Base-by-base conservation (phyloP, 2,888 invertebrate species). In the Elgonia sp. region DNA sequence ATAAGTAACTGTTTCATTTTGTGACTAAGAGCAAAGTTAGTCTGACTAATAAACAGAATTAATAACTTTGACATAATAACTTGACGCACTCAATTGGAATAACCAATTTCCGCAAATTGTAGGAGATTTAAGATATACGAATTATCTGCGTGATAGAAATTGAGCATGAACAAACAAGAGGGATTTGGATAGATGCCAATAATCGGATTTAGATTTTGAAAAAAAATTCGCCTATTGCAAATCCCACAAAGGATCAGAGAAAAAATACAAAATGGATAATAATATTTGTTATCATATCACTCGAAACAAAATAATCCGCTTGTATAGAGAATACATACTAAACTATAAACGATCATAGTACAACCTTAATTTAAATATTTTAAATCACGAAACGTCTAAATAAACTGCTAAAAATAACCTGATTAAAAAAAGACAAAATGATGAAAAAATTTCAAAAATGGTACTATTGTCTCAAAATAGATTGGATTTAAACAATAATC, bases 161-260 rank as follows among this genome's bases (percentile, higher is more conserved):
- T 16, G 46, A 21, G 20, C 42, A 60, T 60, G 42, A 42, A 21
- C n/a, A 42, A 75, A 42, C 18, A 42, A 20, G 16, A 8, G 12
- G 37, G 8, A 75, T 75, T 62, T 75, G 60, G 60, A 75, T 62
- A 46, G 29, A 60, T 29, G 62, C 46, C 21, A 75, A 75, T 62
- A 60, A 75, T 75, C 42, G 62, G 60, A 40, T 75, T 8, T 16
- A 6, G 60, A 57, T 57, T 57, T 57, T 21, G 57, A 29, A 21
- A 70, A 70, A 53, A 46, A 70, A 69, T 69, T 37, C 53, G 50
- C 53, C 60, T 37, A 37, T 57, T 14, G 16, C 14, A 60, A 37
- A 60, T 60, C 7, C 20, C 37, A 60, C 37, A 60, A 60, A 60
- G 37, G 5, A 60, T 14, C 53, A 14, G n/a, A 29, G 14, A 29